Percentiles rank a stretch among this genome's conserved stretches.
Conservation (phyloP, 2,113 vertebrate genomes). For the Aspiorhynchus laticeps region DNA sequence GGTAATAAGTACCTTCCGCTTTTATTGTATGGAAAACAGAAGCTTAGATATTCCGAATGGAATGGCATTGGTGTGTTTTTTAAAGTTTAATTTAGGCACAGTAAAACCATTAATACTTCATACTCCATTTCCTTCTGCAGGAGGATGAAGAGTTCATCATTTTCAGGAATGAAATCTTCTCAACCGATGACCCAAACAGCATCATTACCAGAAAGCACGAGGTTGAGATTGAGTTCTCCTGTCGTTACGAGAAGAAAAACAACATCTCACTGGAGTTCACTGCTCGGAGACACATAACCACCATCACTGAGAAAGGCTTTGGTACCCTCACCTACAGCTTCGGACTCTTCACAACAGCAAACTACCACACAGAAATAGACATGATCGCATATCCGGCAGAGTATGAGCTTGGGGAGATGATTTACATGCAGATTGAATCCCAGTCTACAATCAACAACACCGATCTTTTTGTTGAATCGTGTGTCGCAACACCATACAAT, state of each 20-base stretch:
- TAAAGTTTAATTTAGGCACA: not conserved
- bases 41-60: not conserved
- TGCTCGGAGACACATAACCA: constrained; percentile 54
- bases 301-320: constrained; percentile 70
- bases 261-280: constrained; percentile 63
- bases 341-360: constrained; percentile 49
- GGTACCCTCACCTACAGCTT: constrained; percentile 71
- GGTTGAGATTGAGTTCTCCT: constrained; percentile 69
- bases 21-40: not conserved
- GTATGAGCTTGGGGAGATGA: constrained; percentile 50
- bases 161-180: constrained; percentile 73
- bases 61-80: not conserved
- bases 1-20: not conserved
- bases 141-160: constrained; percentile 65
- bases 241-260: constrained; percentile 70
- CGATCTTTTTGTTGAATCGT: constrained; percentile 58
- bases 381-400: constrained; percentile 45
- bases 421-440: constrained; percentile 58
- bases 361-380: not conserved
- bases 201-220: constrained; percentile 71
- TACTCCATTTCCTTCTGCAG: constrained; percentile 52
- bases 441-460: constrained; percentile 50
- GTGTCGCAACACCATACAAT: constrained; percentile 55
- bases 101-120: not conserved
- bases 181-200: not conserved